Conservation (phyloP, 2,113 vertebrate species). For the Cephalophus harveyi region DNA sequence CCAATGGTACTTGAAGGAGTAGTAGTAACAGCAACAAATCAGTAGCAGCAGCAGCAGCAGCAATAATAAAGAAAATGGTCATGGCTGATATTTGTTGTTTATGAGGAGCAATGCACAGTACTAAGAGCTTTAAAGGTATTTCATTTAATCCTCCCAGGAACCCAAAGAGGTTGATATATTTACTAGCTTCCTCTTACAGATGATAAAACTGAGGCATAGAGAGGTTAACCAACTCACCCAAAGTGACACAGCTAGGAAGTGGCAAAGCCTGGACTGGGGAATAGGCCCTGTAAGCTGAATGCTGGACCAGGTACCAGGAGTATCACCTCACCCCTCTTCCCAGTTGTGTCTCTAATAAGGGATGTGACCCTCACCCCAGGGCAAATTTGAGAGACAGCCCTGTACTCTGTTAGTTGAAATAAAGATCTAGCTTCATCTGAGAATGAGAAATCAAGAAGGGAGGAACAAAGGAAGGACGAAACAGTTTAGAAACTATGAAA, state of each 20-base stretch:
- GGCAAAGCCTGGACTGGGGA: not conserved
- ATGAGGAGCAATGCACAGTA: not conserved
- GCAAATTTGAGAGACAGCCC: not conserved
- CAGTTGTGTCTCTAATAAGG: not conserved
- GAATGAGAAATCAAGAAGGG: not conserved
- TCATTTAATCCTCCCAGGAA: not conserved
- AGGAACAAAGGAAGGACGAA: not conserved
- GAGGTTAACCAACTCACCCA: not conserved
- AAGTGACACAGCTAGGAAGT: not conserved
- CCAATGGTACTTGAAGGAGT: rapidly evolving
- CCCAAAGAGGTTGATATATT: not conserved
- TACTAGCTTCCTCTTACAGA: not conserved
- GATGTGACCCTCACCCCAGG: not conserved
- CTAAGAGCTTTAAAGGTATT: not conserved
- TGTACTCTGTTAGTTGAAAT: not conserved
- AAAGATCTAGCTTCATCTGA: not conserved
- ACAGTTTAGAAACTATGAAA: not conserved
- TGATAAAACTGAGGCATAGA: not conserved
- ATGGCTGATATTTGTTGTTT: not conserved
- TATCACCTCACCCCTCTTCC: not conserved
- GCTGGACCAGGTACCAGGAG: not conserved
- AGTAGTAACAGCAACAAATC: rapidly evolving
- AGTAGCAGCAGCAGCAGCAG: not conserved
- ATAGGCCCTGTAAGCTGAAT: not conserved
- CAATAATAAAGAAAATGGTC: not conserved